Base-by-base conservation (phyloP, 2,113 vertebrate genomes). In the Clarias magur region DNA sequence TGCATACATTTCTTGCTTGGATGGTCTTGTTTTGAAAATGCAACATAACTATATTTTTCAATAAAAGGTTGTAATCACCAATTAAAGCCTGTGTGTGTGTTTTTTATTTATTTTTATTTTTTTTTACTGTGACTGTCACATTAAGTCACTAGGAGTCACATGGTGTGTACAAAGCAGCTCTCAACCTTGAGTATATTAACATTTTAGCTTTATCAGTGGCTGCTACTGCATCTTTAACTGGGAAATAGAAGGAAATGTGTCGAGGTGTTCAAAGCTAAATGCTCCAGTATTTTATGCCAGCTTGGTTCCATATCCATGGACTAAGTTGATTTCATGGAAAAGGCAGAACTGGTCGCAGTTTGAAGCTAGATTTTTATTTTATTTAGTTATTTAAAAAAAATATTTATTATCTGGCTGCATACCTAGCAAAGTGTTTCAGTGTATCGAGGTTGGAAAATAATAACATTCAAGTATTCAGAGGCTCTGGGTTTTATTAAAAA, bases 21-120 rank as follows among this genome's bases (percentile, higher is more conserved):
- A 90, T 90, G 78, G 88, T 80, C 81, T 79, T 56, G 63, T 90
- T 93, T 91, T 92, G 88, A 88, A 89, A 87, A 90, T 80, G 83
- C 85, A 83, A 93, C 92, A 92, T 94, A 93, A 95, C 91, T 95
- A 93, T 96, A 95, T 96, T 96, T 95, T 96, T 95, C 92, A 96
- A 95, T 95, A 95, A 95, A 95, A 93, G n/a, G 83, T 85, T 65
- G 42, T 83, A 82, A 63, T 91, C 84, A 62, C 60, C 34, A 23
- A 65, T 57, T 11, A 21, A 57, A 27, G 17, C 27, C 82, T 48
- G 25, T 78, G 42, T 90, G 75, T 15, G 4, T 48, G 0, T 48
- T 48, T 8, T 48, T 48, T 48, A 9, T 48, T 48, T 38, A 2
- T 38, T 38, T 38, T 34, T 34, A 34, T n/a, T 34, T 67, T 12